These are phyloP conservation scores for Melieria omissa DNA, from an alignment of 2,888 invertebrate species.

Conservation along the genomic window DNA sequence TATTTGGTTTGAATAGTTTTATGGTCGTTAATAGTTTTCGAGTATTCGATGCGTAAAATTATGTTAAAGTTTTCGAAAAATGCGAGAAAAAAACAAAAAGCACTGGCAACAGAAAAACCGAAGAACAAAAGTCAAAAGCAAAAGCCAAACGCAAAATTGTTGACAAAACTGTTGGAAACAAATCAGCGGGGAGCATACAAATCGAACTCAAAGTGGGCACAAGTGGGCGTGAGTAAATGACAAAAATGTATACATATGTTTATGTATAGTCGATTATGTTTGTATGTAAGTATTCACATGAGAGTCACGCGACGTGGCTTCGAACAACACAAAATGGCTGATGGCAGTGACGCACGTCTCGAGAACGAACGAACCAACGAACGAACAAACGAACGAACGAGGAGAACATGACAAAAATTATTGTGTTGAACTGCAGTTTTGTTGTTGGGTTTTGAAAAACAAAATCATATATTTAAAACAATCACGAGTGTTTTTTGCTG, in stretches of 20 bases:
- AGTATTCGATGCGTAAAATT: background rate
- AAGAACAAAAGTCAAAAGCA: background rate
- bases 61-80: background rate
- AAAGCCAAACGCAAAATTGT: background rate
- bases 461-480: background rate
- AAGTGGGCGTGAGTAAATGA: conserved; percentile 3
- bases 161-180: background rate
- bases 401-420: too few relatives aligned
- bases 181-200: background rate
- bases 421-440: background rate
- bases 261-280: too few relatives aligned
- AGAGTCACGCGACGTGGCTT: conserved; percentile 13
- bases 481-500: too few relatives aligned
- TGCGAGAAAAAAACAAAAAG: background rate
- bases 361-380: too few relatives aligned
- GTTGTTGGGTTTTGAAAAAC: background rate
- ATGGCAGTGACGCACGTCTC: background rate
- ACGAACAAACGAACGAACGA: too few relatives aligned
- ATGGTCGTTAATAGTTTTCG: too few relatives aligned
- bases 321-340: conserved; percentile 3
- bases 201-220: background rate
- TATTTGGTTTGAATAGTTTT: too few relatives aligned
- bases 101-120: background rate
- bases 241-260: background rate
- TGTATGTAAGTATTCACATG: conserved; percentile 7